A percentile compares a stretch with the other conserved stretches of the same genome.
Conservation (phyloP, 1,140 invertebrate species). For the Drosophila navojoa region DNA sequence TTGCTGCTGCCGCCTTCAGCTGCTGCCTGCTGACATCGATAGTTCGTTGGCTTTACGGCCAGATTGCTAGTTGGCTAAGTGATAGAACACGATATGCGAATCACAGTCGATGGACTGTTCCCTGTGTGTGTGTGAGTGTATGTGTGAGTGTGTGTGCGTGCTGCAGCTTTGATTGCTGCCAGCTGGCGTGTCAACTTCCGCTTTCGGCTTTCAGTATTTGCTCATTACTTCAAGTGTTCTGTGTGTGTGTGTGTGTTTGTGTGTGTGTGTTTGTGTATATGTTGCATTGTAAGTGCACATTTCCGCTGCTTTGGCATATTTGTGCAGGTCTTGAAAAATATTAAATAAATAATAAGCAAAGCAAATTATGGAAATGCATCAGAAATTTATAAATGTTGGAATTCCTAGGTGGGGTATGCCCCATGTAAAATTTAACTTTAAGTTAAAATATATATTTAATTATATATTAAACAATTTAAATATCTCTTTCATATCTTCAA, state of each 20-base stretch:
- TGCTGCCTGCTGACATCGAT: slow-evolving; percentile 29
- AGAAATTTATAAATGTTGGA: no score
- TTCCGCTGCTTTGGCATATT: slow-evolving; percentile 55
- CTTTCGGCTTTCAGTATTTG: slow-evolving; percentile 47
- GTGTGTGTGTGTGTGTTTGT: slow-evolving; percentile 2
- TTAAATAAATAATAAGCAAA: slow-evolving; percentile 10
- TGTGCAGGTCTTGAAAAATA: slow-evolving; percentile 46
- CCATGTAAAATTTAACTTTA: no score
- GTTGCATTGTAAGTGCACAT: slow-evolving; percentile 27
- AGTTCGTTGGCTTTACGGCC: slow-evolving; percentile 36
- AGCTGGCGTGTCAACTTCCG: slow-evolving; percentile 38
- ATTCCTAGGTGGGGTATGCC: neutral
- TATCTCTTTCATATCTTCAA: no score
- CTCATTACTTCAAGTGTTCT: slow-evolving; percentile 56
- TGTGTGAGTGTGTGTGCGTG: slow-evolving; percentile 17
- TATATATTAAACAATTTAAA: no score
- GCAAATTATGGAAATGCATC: neutral
- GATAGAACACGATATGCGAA: slow-evolving; percentile 39
- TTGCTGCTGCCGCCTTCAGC: slow-evolving; percentile 26
- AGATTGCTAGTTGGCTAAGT: slow-evolving; percentile 33
- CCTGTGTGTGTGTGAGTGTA: neutral
- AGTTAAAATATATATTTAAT: no score
- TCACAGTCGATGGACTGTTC: neutral
- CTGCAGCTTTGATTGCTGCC: slow-evolving; percentile 26
- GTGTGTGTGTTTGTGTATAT: slow-evolving; percentile 6